Evolutionary conservation across 2,797 vertebrate genomes (phyloP).

Genomic region (Micrastur ruficollis): DNA sequence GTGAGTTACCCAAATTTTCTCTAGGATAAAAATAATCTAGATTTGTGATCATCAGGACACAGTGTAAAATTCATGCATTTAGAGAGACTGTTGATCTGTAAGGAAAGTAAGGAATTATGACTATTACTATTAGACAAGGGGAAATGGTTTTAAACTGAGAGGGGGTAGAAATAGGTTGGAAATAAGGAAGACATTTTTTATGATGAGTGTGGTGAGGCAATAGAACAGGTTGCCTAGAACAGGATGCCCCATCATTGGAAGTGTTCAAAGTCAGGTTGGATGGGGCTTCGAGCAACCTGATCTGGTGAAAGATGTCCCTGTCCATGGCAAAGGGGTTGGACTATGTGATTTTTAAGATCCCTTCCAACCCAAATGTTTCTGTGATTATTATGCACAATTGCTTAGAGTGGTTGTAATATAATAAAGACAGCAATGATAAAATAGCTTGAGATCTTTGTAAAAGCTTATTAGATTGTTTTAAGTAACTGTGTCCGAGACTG

Average conservation of each 20-base stretch:
- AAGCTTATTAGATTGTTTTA: not conserved
- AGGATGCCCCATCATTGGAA: not conserved
- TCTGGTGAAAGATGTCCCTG: not conserved
- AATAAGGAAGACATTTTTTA: not conserved
- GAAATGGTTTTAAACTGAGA: not conserved
- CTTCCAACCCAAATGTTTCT: not conserved
- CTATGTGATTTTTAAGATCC: not conserved
- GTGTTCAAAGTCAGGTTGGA: not conserved
- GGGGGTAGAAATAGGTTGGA: not conserved
- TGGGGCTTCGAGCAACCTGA: fast-evolving
- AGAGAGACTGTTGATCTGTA: not conserved
- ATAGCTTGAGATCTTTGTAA: not conserved
- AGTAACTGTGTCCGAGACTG: not conserved
- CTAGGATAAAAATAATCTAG: not conserved
- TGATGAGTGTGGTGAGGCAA: not conserved
- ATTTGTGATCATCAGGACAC: not conserved
- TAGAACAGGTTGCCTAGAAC: not conserved
- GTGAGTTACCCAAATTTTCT: not conserved
- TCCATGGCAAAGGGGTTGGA: too few species aligned
- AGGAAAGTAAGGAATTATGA: not conserved
- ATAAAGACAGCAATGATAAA: not conserved
- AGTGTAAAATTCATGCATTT: not conserved
- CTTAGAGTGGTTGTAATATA: not conserved
- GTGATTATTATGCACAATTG: not conserved
- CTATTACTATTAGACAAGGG: not conserved